Conservation (phyloP, 2,888 invertebrate species). For the Thelaira solivaga region DNA sequence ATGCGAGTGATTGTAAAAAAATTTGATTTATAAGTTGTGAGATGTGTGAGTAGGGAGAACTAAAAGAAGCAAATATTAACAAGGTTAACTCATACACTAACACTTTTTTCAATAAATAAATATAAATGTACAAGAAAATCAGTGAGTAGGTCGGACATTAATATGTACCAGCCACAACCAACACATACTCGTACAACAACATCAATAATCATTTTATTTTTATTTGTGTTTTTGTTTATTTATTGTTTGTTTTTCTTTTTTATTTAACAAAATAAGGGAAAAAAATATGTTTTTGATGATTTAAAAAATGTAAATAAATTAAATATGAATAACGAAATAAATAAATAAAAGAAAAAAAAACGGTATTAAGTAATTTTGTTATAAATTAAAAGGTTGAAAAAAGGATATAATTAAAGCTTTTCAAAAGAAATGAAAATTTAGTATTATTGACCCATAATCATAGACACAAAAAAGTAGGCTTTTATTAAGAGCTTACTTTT, state of each 20-base stretch:
- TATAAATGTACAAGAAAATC: neutral
- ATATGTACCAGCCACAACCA: conserved; percentile 21
- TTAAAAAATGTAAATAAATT: too few species aligned
- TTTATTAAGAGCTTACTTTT: neutral
- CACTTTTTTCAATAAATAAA: neutral
- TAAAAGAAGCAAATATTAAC: conserved; percentile 6
- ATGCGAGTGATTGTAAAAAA: too few species aligned
- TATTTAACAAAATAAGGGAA: too few species aligned
- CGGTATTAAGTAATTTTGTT: conserved; percentile 39
- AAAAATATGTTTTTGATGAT: conserved; percentile 26
- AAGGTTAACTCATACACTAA: conserved; percentile 13
- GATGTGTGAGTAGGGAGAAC: too few species aligned
- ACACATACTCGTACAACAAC: conserved; percentile 17
- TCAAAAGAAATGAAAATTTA: conserved; percentile 11
- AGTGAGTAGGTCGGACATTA: neutral
- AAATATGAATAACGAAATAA: too few species aligned
- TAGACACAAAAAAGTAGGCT: too few species aligned
- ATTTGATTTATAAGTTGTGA: too few species aligned
- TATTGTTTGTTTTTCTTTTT: neutral
- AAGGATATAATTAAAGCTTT: conserved; percentile 11
- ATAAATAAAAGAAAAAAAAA: too few species aligned
- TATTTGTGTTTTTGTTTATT: neutral
- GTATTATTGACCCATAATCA: too few species aligned
- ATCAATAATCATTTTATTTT: conserved; percentile 25
- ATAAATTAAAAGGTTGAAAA: conserved; percentile 41